A percentile compares a stretch with the other conserved stretches of the same genome.
Evolutionary conservation across 2,888 invertebrate genomes (phyloP).

Genomic region (Cyaniris semiargus): DNA sequence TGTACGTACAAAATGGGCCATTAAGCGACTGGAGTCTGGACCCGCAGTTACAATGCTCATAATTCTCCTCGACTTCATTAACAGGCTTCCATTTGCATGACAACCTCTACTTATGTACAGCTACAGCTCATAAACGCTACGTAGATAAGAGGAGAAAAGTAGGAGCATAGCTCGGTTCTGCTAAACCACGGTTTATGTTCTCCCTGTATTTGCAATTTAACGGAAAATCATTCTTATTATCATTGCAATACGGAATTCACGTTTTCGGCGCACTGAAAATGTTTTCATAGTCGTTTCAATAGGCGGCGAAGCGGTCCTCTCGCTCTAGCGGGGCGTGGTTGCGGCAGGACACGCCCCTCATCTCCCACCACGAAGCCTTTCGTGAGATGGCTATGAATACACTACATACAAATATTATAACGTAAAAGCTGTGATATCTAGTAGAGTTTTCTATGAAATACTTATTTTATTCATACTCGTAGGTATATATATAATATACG

Average conservation of each 20-base stretch:
- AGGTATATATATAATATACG: background rate
- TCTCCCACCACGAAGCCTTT: constrained; percentile 47
- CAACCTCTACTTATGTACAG: constrained; percentile 58
- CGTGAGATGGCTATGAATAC: constrained; percentile 42
- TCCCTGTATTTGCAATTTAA: constrained; percentile 33
- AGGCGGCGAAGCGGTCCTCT: constrained; percentile 66
- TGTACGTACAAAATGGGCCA: constrained; percentile 75
- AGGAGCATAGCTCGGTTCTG: constrained; percentile 56
- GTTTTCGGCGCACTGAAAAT: constrained; percentile 44
- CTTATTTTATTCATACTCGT: constrained; percentile 16
- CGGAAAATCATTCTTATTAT: constrained; percentile 52
- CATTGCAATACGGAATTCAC: constrained; percentile 40
- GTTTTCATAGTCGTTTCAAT: constrained; percentile 51
- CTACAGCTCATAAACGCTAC: constrained; percentile 58
- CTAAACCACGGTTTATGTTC: constrained; percentile 39
- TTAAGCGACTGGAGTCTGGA: constrained; percentile 66
- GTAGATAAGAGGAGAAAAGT: constrained; percentile 53
- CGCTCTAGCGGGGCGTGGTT: constrained; percentile 71
- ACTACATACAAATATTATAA: constrained; percentile 38
- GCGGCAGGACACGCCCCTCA: constrained; percentile 56
- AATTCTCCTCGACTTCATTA: constrained; percentile 79
- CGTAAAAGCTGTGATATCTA: constrained; percentile 9
- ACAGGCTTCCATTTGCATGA: constrained; percentile 80
- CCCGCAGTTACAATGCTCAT: constrained; percentile 77
- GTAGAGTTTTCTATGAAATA: constrained; percentile 14